Evolutionary conservation across 1,140 invertebrate genomes (phyloP).

Genomic region (Tenebrio molitor): DNA sequence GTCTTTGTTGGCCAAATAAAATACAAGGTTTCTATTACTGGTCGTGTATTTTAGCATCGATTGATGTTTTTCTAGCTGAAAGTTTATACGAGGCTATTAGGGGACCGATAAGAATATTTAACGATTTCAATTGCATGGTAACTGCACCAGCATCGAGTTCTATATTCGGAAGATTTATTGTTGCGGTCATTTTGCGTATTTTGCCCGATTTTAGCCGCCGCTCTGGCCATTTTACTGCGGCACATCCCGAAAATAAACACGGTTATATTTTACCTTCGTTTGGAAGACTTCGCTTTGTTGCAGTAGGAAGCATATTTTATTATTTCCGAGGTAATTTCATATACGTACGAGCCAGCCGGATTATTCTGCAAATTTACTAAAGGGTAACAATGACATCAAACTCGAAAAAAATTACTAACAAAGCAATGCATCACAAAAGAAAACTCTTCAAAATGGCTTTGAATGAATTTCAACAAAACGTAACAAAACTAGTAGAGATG

Average conservation of each 20-base stretch:
- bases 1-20: constrained; percentile 6
- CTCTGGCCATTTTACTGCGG: constrained; percentile 28
- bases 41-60: background rate
- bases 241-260: constrained; percentile 33
- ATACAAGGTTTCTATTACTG: background rate
- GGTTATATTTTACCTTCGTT: constrained; percentile 24
- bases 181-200: constrained; percentile 44
- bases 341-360: background rate
- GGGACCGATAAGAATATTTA: constrained; percentile 38
- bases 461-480: too few species aligned
- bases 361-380: too few species aligned
- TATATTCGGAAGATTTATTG: constrained; percentile 43
- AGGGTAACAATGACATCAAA: constrained; percentile 33
- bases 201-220: constrained; percentile 19
- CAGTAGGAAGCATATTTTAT: constrained; percentile 26
- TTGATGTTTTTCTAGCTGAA: constrained; percentile 16
- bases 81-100: constrained; percentile 32
- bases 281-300: constrained; percentile 4
- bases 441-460: too few species aligned
- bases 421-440: too few species aligned
- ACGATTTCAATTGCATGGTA: constrained; percentile 38
- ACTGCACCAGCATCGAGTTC: constrained; percentile 33
- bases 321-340: constrained; percentile 26
- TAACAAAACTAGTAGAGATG: too few species aligned
- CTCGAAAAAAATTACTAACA: background rate